phyloP scores from a whole-genome alignment of 1,140 invertebrate species.

The Neodiprion lecontei region DNA sequence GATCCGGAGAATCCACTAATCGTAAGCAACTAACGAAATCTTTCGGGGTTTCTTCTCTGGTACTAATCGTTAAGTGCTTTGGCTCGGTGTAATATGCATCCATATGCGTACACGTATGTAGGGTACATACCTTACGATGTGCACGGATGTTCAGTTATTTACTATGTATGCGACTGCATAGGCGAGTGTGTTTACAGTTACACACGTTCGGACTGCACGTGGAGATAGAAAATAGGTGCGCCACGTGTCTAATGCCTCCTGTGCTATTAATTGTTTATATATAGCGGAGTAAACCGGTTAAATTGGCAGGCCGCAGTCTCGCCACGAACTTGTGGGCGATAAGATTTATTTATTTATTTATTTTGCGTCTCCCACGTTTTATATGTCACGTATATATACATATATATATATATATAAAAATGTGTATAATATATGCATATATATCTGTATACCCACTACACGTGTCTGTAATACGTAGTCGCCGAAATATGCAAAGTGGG shows the following conservation, averaged over 20 bases:
- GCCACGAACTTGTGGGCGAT: not conserved
- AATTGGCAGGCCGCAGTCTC: constrained; percentile 6
- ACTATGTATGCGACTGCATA: not conserved
- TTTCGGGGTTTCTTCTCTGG: not conserved
- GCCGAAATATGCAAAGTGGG: too few species aligned
- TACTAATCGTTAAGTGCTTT: too few species aligned
- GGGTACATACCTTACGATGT: too few species aligned
- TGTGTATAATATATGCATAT: too few species aligned
- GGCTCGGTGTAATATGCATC: too few species aligned
- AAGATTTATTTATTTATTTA: constrained; percentile 6
- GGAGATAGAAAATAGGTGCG: constrained; percentile 1
- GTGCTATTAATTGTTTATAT: constrained; percentile 5
- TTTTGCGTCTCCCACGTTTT: not conserved
- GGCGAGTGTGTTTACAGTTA: not conserved
- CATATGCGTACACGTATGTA: too few species aligned
- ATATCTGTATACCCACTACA: not conserved
- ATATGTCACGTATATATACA: not conserved
- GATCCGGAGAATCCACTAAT: not conserved
- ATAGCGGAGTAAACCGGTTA: not conserved
- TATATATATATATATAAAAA: too few species aligned
- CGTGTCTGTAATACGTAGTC: too few species aligned
- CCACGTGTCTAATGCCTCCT: constrained; percentile 4
- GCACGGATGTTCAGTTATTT: not conserved
- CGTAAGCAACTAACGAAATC: not conserved
- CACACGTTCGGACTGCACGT: not conserved